Percentiles rank a stretch among this genome's conserved stretches.
Evolutionary conservation across 2,797 vertebrate species (phyloP).

Genomic region (Microtus obscurus): DNA sequence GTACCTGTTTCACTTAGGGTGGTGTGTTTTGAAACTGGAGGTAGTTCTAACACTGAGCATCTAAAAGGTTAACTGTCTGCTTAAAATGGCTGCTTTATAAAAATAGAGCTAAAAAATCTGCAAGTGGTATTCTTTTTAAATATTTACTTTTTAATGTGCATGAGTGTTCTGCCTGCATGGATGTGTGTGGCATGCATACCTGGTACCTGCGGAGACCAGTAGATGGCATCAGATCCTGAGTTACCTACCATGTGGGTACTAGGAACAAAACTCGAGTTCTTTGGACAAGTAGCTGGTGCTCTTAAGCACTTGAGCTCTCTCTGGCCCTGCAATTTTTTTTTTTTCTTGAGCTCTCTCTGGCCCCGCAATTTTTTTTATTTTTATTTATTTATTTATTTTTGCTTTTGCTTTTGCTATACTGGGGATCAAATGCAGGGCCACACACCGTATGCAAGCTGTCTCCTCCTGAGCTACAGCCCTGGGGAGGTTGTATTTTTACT

Average conservation of each 20-base stretch:
- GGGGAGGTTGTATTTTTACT: not conserved
- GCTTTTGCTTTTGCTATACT: not conserved
- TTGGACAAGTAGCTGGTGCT: not conserved
- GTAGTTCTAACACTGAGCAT: not conserved
- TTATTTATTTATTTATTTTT: no score
- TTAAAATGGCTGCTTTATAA: conserved; percentile 11
- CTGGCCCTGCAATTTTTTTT: not conserved
- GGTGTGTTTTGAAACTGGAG: not conserved
- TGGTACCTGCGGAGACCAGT: not conserved
- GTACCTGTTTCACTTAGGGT: not conserved
- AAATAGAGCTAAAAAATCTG: conserved; percentile 16
- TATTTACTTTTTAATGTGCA: not conserved
- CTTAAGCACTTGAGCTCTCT: not conserved
- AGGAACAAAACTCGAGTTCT: not conserved
- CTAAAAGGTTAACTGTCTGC: not conserved
- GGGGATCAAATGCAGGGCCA: not conserved
- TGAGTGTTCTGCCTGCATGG: not conserved
- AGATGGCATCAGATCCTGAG: not conserved
- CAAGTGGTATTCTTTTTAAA: not conserved
- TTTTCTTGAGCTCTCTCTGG: not conserved
- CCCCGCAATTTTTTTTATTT: not conserved
- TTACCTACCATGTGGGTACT: no score
- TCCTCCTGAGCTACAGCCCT: not conserved
- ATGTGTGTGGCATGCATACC: not conserved
- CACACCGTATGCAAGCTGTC: no score